Base-by-base conservation (phyloP, 2,888 invertebrate species). In the Argyresthia albistria region DNA sequence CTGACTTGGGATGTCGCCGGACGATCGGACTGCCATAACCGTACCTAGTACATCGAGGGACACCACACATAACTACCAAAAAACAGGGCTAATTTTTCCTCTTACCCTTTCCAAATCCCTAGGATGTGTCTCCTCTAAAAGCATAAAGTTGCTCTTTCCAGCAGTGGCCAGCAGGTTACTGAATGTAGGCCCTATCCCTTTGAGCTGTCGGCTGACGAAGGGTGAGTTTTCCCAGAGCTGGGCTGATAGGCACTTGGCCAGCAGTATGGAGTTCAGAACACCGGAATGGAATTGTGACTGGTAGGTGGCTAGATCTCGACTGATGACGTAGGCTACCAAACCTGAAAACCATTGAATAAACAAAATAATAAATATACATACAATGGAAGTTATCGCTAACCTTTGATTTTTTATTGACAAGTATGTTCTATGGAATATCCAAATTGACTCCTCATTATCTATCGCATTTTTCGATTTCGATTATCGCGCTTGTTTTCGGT, bases 201-300 rank as follows among this genome's bases (percentile, higher is more conserved):
- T 90, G 49, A 95, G 73, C 67, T 95, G 95, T 62, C 90, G 90
- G 55, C 91, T 86, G 16, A 95, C 89, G 68, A 88, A 91, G 1
- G 67, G 68, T 0, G 94, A 93, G 69, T 94, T 91, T 65, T 94
- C 93, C 95, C 95, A 95, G 46, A 95, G 74, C 60, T 89, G 89
- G 0, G 91, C 89, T 35, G 78, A 65, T 57, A 94, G 83, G 65
- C 93, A 93, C 78, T 95, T 94, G 7, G 89, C 79, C 53, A 95
- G 78, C 35, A 90, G 76, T 16, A 91, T 72, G 0, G 93, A 76
- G 71, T 90, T 91, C 4, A 91, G 65, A 11, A 93, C 74, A 0
- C 90, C 88, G 52, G 76, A 73, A 71, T 80, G 92, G 61, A 79
- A 76, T 51, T 72, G 66, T 0, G 78, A 69, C 14, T 75, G 69